Evolutionary conservation across 2,888 invertebrate genomes (phyloP).

Genomic region (Synanthedon myopaeformis): DNA sequence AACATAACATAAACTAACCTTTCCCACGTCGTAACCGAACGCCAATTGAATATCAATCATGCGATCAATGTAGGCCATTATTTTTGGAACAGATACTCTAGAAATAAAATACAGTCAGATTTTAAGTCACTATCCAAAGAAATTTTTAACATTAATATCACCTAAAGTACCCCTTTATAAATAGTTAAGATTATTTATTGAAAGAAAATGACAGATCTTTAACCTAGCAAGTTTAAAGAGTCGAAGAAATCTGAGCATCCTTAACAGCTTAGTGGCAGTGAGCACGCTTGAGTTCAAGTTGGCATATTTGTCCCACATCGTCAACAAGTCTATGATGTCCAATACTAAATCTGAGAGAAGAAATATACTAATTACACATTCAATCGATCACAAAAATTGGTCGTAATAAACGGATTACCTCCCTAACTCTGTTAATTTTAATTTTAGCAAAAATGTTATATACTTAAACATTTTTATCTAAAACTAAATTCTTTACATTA

Average conservation of each 20-base stretch:
- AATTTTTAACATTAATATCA: too few species aligned
- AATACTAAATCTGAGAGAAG: constrained; percentile 42
- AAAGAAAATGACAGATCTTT: too few species aligned
- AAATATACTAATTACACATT: background rate
- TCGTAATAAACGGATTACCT: too few species aligned
- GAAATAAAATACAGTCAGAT: constrained; percentile 6
- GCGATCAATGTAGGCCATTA: constrained; percentile 64
- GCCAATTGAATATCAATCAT: constrained; percentile 69
- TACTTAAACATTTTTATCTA: too few species aligned
- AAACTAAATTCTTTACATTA: too few species aligned
- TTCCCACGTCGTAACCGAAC: constrained; percentile 74
- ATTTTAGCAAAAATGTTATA: too few species aligned
- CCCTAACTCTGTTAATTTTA: too few species aligned
- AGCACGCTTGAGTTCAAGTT: constrained; percentile 50
- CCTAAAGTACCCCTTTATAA: too few species aligned
- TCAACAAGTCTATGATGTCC: constrained; percentile 45
- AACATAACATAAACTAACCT: constrained; percentile 27
- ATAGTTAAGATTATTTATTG: too few species aligned
- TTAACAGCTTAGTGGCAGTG: constrained; percentile 51
- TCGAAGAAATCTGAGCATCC: constrained; percentile 54
- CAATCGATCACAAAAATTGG: too few species aligned
- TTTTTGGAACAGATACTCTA: constrained; percentile 54
- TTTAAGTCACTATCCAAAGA: too few species aligned
- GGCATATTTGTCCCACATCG: constrained; percentile 49
- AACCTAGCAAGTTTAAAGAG: constrained; percentile 56